Percentiles rank a stretch among this genome's conserved stretches.
Conservation (phyloP, 2,113 vertebrate species). For the Rhabdornis inornatus region DNA sequence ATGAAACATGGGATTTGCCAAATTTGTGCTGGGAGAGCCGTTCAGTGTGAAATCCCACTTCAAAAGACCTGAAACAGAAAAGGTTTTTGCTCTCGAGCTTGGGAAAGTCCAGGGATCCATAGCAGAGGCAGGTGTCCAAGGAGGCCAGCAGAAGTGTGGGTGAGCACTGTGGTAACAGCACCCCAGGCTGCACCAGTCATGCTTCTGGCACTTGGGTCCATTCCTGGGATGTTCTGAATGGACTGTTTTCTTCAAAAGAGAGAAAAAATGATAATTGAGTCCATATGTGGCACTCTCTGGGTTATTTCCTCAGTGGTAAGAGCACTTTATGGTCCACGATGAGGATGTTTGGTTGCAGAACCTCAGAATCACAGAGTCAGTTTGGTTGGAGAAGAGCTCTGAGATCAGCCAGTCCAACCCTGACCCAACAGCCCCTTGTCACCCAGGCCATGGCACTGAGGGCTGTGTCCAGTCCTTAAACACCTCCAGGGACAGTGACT, state of each 20-base stretch:
- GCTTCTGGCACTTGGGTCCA: neutral
- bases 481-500: neutral
- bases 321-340: fast-evolving
- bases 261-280: neutral
- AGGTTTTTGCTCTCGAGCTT: neutral
- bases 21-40: neutral
- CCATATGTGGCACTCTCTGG: neutral
- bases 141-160: neutral
- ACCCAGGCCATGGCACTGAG: neutral
- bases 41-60: neutral
- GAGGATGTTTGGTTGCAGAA: neutral
- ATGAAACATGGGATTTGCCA: neutral
- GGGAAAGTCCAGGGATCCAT: neutral
- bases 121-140: neutral
- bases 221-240: neutral
- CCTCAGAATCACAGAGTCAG: neutral
- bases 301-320: neutral
- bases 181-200: neutral
- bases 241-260: neutral
- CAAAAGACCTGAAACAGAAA: neutral
- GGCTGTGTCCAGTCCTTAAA: neutral
- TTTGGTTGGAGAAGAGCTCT: neutral
- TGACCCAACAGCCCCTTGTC: neutral
- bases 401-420: fast-evolving
- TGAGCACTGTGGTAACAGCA: neutral